Conservation (phyloP, 2,113 vertebrate species). For the Colistium nudipinnis region DNA sequence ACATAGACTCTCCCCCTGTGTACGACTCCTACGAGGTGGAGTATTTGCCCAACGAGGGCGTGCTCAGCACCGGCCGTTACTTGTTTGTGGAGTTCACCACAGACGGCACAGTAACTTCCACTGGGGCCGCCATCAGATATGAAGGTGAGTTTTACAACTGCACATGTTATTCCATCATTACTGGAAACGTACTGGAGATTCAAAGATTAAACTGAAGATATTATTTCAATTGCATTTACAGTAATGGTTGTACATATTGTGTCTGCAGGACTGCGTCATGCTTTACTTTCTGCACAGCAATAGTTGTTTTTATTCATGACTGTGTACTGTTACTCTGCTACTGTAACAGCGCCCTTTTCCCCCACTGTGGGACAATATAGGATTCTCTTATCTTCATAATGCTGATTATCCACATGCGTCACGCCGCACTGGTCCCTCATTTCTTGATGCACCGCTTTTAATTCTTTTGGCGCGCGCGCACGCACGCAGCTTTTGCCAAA, state of each 20-base stretch:
- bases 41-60: conserved; percentile 95
- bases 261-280: too few species aligned
- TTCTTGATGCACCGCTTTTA: not conserved
- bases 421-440: too few species aligned
- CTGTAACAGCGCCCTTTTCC: too few species aligned
- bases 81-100: conserved; percentile 96
- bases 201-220: too few species aligned
- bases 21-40: conserved; percentile 98
- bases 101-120: conserved; percentile 89
- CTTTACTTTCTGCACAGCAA: not conserved
- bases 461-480: conserved; percentile 47
- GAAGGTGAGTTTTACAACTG: conserved; percentile 84
- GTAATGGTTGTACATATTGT: too few species aligned
- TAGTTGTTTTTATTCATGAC: not conserved
- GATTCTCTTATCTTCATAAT: too few species aligned
- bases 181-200: too few species aligned
- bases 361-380: too few species aligned
- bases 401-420: too few species aligned
- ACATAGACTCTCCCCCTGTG: conserved; percentile 89
- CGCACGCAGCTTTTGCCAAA: conserved; percentile 90
- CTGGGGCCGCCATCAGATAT: conserved; percentile 91
- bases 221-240: too few species aligned
- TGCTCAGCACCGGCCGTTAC: conserved; percentile 87
- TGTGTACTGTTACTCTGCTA: too few species aligned
- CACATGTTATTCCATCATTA: too few species aligned